A percentile compares a stretch with the other conserved stretches of the same genome.
These are phyloP conservation scores for Temnothorax longispinosus DNA, from an alignment of 1,140 invertebrate species.

Conservation along the genomic window DNA sequence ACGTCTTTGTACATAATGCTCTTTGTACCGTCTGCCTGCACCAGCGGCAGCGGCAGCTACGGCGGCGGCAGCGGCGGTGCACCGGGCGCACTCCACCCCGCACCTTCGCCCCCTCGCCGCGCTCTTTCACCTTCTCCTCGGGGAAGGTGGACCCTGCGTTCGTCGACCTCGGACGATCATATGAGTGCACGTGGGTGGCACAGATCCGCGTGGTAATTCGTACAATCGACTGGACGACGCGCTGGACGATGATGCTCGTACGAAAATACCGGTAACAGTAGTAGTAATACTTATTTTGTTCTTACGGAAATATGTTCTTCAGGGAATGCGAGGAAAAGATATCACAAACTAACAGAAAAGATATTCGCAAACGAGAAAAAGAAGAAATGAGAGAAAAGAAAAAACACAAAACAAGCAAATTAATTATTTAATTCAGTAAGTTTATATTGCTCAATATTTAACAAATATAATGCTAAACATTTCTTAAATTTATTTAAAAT, in stretches of 20 bases:
- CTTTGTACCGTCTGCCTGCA: slow-evolving; percentile 78
- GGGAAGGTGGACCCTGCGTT: slow-evolving; percentile 71
- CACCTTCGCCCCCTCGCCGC: slow-evolving; percentile 27
- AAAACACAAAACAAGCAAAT: neutral
- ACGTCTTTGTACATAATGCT: slow-evolving; percentile 82
- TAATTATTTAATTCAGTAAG: neutral
- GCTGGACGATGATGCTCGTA: neutral
- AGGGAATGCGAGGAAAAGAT: neutral
- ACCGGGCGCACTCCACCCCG: slow-evolving; percentile 50
- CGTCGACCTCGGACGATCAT: slow-evolving; percentile 74
- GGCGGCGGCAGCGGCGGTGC: slow-evolving; percentile 26
- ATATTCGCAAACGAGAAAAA: neutral
- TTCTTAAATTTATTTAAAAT: neutral
- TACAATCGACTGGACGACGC: slow-evolving; percentile 6
- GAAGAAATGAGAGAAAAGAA: neutral
- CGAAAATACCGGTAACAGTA: neutral
- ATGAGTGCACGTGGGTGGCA: slow-evolving; percentile 73
- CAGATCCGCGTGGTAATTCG: slow-evolving; percentile 61
- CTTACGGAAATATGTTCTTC: neutral
- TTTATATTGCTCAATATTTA: no score
- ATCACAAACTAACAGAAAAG: neutral
- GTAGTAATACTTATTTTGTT: neutral
- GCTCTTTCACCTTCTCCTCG: slow-evolving; percentile 43
- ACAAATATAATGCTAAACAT: neutral
- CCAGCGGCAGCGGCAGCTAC: slow-evolving; percentile 45